phyloP scores from a whole-genome alignment of 2,888 invertebrate species.

The Plebejus argus region DNA sequence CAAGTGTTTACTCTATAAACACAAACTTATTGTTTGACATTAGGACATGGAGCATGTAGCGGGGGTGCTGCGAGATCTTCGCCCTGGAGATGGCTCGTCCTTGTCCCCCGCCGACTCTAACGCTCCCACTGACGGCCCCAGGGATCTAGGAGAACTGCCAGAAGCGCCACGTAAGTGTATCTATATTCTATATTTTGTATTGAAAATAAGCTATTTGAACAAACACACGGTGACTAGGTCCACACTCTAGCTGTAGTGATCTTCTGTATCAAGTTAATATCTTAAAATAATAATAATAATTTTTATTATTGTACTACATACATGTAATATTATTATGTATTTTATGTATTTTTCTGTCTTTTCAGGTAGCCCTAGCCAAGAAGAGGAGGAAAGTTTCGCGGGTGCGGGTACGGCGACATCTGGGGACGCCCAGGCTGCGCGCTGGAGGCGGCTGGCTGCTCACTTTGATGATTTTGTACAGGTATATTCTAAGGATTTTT shows the following conservation, averaged over 20 bases:
- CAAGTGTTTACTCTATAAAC: too few relatives aligned
- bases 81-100: conserved; percentile 48
- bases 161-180: conserved; percentile 29
- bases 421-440: conserved; percentile 81
- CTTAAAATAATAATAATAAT: too few relatives aligned
- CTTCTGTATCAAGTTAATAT: too few relatives aligned
- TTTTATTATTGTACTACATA: too few relatives aligned
- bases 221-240: too few relatives aligned
- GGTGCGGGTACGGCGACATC: conserved; percentile 61
- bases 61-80: conserved; percentile 75
- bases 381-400: conserved; percentile 64
- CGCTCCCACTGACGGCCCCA: conserved; percentile 35
- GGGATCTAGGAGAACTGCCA: conserved; percentile 42
- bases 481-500: conserved; percentile 45
- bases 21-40: conserved; percentile 17
- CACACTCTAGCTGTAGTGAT: too few relatives aligned
- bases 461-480: conserved; percentile 94
- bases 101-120: conserved; percentile 35
- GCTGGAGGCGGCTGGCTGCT: conserved; percentile 88
- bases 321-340: too few relatives aligned
- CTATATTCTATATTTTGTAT: background rate
- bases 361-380: conserved; percentile 44
- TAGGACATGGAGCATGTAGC: conserved; percentile 87
- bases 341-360: background rate
- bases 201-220: too few relatives aligned